Evolutionary conservation across 2,113 vertebrate genomes (phyloP).

Genomic region (Bucco capensis): DNA sequence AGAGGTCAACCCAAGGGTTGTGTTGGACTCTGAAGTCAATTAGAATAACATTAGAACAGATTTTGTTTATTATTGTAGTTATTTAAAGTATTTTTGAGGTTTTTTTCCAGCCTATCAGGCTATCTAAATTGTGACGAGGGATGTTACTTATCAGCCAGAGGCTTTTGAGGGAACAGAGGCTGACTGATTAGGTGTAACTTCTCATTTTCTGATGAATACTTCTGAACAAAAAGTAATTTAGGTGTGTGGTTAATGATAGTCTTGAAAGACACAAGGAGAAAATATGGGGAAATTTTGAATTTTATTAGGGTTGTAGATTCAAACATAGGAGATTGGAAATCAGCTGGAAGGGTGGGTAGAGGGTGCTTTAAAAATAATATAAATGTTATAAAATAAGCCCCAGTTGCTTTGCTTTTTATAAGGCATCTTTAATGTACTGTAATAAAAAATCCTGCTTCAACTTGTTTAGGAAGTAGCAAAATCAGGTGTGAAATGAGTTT

Average conservation of each 20-base stretch:
- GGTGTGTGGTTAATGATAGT: not conserved
- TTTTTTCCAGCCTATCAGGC: not conserved
- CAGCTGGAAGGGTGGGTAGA: not conserved
- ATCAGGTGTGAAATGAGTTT: not conserved
- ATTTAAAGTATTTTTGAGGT: not conserved
- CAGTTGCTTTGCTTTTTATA: not conserved
- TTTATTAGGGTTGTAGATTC: not conserved
- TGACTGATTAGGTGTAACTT: slow-evolving; percentile 16
- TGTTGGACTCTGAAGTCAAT: not conserved
- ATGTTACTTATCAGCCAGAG: not conserved
- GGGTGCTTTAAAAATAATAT: not conserved
- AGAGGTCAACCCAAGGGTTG: slow-evolving; percentile 2
- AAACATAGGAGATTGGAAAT: not conserved
- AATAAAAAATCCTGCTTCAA: not conserved
- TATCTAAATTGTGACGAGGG: not conserved
- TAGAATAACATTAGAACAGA: not conserved
- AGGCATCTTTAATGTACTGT: not conserved
- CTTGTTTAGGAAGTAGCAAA: slow-evolving; percentile 3
- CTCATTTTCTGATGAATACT: not conserved
- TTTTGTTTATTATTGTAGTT: slow-evolving; percentile 10
- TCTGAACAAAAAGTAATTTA: not conserved
- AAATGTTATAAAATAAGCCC: not conserved
- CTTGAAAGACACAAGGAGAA: not conserved
- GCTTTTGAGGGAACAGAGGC: not conserved
- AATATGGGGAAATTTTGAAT: not conserved